Conservation (phyloP, 2,888 invertebrate genomes). For the Fissipunctia ypsillon region DNA sequence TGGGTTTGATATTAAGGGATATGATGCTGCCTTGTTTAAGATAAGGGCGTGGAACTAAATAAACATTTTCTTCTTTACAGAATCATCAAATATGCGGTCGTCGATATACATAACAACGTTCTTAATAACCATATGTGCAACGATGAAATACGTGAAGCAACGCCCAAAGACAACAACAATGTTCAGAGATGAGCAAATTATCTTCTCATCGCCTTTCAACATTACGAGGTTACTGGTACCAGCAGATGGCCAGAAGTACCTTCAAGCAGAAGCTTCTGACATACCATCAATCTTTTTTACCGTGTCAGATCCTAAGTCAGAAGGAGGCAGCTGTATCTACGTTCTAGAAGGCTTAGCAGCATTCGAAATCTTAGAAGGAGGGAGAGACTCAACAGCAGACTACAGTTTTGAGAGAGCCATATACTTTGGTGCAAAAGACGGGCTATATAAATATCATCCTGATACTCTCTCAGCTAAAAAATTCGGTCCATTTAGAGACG, state of each 20-base stretch:
- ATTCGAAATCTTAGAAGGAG: constrained; percentile 82
- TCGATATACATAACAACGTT: constrained; percentile 25
- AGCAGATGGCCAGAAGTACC: constrained; percentile 73
- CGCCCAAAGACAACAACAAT: constrained; percentile 54
- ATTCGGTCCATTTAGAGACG: constrained; percentile 77
- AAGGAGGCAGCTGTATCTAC: constrained; percentile 82
- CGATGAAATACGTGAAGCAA: constrained; percentile 6
- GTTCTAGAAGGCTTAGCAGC: constrained; percentile 83
- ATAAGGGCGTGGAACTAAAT: not conserved
- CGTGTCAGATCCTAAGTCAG: constrained; percentile 74
- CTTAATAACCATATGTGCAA: constrained; percentile 32
- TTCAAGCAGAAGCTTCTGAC: constrained; percentile 73
- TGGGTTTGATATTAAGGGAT: too few relatives aligned
- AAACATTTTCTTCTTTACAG: constrained; percentile 22
- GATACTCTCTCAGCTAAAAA: constrained; percentile 79
- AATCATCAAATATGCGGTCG: constrained; percentile 25
- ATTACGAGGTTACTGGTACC: constrained; percentile 81
- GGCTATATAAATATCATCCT: constrained; percentile 77
- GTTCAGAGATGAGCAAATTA: constrained; percentile 77
- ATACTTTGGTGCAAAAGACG: constrained; percentile 80
- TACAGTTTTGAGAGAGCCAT: constrained; percentile 74
- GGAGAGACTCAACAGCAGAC: constrained; percentile 80
- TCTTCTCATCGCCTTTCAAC: constrained; percentile 78
- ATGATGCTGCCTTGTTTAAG: not conserved
- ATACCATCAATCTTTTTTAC: constrained; percentile 83